Base-by-base conservation (phyloP, 2,797 vertebrate genomes). In the Hipposideros larvatus region DNA sequence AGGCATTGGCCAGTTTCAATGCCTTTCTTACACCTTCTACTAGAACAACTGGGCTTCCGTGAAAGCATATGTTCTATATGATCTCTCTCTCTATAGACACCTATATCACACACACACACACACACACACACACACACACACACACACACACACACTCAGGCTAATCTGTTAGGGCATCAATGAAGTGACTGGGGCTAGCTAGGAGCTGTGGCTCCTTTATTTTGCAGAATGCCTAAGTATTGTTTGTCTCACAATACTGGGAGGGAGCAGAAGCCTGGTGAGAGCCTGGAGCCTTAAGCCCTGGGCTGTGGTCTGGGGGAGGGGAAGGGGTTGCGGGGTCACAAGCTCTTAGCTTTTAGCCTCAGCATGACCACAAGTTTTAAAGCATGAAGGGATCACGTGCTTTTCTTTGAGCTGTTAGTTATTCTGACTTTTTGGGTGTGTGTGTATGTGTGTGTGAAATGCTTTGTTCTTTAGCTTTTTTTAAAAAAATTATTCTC, bases 311-410 rank as follows among this genome's bases (percentile, higher is more conserved):
- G 96, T 94, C 94, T 97, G 97, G 97, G 98, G 97, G 97, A 97
- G 94, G 97, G 98, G 96, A 96, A 4, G 94, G 96, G 98, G 99
- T 99, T 99, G 98, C 98, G 90, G 99, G 99, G 99, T 99, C 99
- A 99, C 98, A 97, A 99, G 98, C 98, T 98, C 98, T 98, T 98
- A 98, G 98, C 98, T 98, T 98, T 98, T 98, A 98, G 98, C 98
- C 98, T 98, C 98, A 98, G 98, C 98, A 97, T 98, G 99, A 98
- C 98, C 99, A 98, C 97, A 97, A 97, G 96, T 97, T 98, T 97
- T 96, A 96, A 98, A 98, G 98, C 98, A 96, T 95, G 98, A 95
- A 96, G 96, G 79, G 87, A 95, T 98, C 98, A 98, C 98, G 97
- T 98, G 98, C 88, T 96, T 97, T 96, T 89, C 95, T 96, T 97